Evolutionary conservation across 2,113 vertebrate species (phyloP), one percentile per base, ranked within the genome.

Genomic region (Brachirus orientalis): DNA sequence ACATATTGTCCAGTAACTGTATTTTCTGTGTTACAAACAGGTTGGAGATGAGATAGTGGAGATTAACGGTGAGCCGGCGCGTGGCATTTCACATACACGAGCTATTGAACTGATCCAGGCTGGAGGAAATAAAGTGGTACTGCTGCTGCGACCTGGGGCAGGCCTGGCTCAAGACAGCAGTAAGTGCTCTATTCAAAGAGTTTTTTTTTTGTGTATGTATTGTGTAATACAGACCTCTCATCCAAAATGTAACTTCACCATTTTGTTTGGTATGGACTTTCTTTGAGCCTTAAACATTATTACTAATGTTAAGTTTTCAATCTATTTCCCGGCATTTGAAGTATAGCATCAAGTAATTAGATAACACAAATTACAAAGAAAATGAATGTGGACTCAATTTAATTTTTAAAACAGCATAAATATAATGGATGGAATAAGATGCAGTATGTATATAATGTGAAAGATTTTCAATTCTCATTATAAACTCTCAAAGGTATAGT

Each of bases 1-100:
- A 33, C 53, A 62, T 37, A 11, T 37, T 65, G 50, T 74, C 17
- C 56, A 16, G 22, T 63, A 47, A 60, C 33, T 65, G 17, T 7
- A 7, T 63, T 56, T 68, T 62, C 8, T 72, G 41, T 40, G 3
- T 35, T 72, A 9, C 50, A 71, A 48, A 61, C 89, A 99, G 98
- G 97, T 99, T 37, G 98, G 97, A 47, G 98, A 99, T 91, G 97
- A 99, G 85, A 99, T 99, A 17, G 98, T 99, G 72, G 98, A 99
- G 89, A 99, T 99, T 70, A 99, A 98, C 3, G 96, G 97, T 19
- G 97, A 99, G 55, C 95, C 97, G 10, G 98, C 98, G 1, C 96
- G 98, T 67, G 97, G 97, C 56, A 98, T 99, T 85, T 98, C 96
- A 61, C 98, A 99, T 41, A 99, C 97, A 0, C 93, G 98, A 59